Percentiles rank a stretch among this genome's conserved stretches.
Evolutionary conservation across 2,113 vertebrate species (phyloP).

Genomic region (Lonchura striata): DNA sequence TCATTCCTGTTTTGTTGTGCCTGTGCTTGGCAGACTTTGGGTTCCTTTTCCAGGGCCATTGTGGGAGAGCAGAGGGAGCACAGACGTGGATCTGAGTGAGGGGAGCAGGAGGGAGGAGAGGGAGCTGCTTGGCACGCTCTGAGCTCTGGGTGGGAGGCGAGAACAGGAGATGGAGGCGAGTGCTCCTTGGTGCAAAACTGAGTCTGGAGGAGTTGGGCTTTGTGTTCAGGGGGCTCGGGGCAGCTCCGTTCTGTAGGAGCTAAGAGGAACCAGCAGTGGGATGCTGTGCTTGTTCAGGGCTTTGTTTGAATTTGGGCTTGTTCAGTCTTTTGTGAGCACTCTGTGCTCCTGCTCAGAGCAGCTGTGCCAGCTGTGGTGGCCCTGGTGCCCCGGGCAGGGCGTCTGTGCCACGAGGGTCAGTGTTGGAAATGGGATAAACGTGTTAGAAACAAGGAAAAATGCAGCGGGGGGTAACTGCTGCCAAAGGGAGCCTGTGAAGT

Average conservation of each 20-base stretch:
- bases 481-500: not conserved
- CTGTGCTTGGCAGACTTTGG: not conserved
- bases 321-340: not conserved
- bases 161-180: not conserved
- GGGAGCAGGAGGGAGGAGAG: not conserved
- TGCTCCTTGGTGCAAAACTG: not conserved
- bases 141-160: not conserved
- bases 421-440: accelerated
- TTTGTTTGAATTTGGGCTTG: not conserved
- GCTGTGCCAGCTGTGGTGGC: not conserved
- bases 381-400: not conserved
- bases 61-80: not conserved
- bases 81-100: not conserved
- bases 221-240: not conserved
- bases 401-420: not conserved
- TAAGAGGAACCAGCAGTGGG: not conserved
- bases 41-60: not conserved
- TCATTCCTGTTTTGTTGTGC: not conserved
- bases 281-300: not conserved
- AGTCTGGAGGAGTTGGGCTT: accelerated
- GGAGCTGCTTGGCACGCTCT: not conserved
- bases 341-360: not conserved
- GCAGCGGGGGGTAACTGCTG: not conserved
- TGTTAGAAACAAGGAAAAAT: not conserved
- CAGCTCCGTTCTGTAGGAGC: not conserved